Base-by-base conservation (phyloP, 2,888 invertebrate genomes). In the Chloroclystis v-ata region DNA sequence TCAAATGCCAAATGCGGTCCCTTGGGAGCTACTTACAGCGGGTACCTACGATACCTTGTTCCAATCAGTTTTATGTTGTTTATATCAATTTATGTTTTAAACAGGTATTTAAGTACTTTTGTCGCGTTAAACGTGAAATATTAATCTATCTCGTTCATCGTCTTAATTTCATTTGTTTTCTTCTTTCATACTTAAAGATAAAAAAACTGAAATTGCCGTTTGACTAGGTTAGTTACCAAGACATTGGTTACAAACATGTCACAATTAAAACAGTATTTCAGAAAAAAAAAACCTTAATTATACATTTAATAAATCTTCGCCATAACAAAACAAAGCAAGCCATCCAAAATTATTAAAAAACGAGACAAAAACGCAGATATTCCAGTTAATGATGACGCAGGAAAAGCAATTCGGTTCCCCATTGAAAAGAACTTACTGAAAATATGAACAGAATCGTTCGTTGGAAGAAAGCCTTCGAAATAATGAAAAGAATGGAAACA, bases 321-420 rank as follows among this genome's bases (percentile, higher is more conserved):
- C 2, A 40, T 53, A 51, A 56, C 54, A 58, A 58, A 52, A 49
- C 30, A 26, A 33, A 33, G 26, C 43, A 35, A 41, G 29, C 28
- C 47, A 48, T 16, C 46, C 48, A 10, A 54, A 43, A 49, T 43
- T 44, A 42, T 29, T 40, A 12, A 38, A 46, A 52, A 50, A 57
- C 49, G 47, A 40, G 41, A 51, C 46, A 47, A 41, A 55, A 54
- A 48, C 52, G 42, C 45, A 50, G 60, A 58, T 52, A 50, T 51
- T 41, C 77, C 81, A 82, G 82, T 84, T 86, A 84, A 85, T 84
- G 84, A 84, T 78, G 84, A 82, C 76, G 72, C 74, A 70, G 76
- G 70, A 75, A 69, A 67, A 80, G 78, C 77, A 80, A 76, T 78
- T 74, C 73, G 74, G 75, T 67, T 60, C 67, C 65, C 73, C 69